phyloP scores from a whole-genome alignment of 2,113 vertebrate genomes.

The Cephalopterus ornatus region DNA sequence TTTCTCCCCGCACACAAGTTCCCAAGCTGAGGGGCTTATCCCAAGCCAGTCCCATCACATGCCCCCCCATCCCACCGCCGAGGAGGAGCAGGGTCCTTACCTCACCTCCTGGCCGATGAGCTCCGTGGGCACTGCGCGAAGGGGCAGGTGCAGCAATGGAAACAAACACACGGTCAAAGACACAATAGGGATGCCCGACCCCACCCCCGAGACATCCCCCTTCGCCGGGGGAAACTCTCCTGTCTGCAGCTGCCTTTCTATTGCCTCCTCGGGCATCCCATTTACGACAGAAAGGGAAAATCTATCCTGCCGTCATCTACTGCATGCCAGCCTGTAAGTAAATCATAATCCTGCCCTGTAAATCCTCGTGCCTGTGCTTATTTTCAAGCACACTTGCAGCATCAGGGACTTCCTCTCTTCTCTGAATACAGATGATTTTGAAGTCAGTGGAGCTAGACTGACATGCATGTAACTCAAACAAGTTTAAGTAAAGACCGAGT shows the following conservation, averaged over 20 bases:
- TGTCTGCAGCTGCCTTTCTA: background rate
- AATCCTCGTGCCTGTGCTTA: background rate
- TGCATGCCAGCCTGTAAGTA: background rate
- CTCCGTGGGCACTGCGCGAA: constrained; percentile 77
- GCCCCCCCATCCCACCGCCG: background rate
- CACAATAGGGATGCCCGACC: rapidly evolving
- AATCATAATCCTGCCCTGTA: background rate
- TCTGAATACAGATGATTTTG: background rate
- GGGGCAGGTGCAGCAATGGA: background rate
- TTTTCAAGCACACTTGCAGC: background rate
- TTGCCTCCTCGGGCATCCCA: background rate
- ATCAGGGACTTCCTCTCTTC: background rate
- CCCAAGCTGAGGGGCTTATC: background rate
- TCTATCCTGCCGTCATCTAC: background rate
- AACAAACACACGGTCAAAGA: background rate
- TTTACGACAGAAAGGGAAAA: background rate
- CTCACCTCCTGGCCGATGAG: constrained; percentile 90
- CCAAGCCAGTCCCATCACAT: background rate
- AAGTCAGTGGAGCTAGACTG: background rate
- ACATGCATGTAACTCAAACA: background rate
- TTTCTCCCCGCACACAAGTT: background rate
- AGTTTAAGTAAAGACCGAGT: background rate
- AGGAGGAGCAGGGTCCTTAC: constrained; percentile 77
- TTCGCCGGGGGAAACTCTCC: background rate
- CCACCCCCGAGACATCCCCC: background rate